Percentiles rank a stretch among this genome's conserved stretches.
Conservation (phyloP, 2,888 invertebrate species). For the Graphium colonna region DNA sequence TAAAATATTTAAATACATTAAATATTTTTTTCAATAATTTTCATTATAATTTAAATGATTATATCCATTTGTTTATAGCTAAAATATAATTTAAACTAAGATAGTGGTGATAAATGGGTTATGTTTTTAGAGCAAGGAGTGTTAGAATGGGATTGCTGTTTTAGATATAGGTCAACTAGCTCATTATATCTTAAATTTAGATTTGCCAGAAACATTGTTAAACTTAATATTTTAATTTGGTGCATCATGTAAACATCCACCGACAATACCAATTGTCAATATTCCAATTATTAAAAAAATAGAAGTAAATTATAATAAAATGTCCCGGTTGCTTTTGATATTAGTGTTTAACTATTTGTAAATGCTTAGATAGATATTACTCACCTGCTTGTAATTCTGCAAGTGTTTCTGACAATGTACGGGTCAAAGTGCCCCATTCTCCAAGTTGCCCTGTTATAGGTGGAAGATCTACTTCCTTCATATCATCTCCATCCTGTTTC, state of each 20-base stretch:
- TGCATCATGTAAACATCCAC: no score
- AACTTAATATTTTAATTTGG: background rate
- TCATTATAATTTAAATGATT: no score
- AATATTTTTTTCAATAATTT: no score
- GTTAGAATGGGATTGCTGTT: background rate
- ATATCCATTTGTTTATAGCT: no score
- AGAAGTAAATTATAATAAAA: no score
- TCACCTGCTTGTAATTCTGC: conserved; percentile 82
- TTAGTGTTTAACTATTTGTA: no score
- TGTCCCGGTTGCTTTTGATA: no score
- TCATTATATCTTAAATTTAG: conserved; percentile 18
- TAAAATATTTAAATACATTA: no score
- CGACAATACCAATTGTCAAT: no score
- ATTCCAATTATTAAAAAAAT: no score
- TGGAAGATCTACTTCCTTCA: conserved; percentile 79
- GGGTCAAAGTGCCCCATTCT: conserved; percentile 84
- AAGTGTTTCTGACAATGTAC: conserved; percentile 84
- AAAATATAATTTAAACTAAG: background rate
- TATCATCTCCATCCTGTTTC: conserved; percentile 57
- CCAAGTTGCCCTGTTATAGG: conserved; percentile 84
- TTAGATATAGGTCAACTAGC: conserved; percentile 17
- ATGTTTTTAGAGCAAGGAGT: background rate
- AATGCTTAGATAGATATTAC: no score
- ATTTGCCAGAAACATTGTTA: background rate
- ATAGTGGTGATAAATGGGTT: no score